Evolutionary conservation across 2,797 vertebrate species (phyloP).

Genomic region (Crocodylus rhombifer): DNA sequence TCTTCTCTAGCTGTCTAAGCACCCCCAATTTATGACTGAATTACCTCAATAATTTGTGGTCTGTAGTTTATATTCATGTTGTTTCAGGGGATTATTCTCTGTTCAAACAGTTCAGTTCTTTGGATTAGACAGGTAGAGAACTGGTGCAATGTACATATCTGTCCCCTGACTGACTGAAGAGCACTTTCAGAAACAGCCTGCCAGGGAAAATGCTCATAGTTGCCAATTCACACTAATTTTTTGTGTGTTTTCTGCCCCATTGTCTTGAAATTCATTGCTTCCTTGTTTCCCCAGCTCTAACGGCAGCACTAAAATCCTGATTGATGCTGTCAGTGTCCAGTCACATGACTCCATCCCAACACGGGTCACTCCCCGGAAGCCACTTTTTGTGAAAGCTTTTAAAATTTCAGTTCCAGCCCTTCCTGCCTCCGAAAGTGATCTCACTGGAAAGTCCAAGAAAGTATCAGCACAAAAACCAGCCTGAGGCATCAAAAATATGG

Average conservation of each 20-base stretch:
- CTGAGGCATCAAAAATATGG: not conserved
- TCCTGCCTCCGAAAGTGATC: conserved; percentile 12
- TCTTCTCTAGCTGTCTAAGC: no score
- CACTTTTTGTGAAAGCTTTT: not conserved
- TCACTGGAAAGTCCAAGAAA: conserved; percentile 55
- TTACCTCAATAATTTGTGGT: not conserved
- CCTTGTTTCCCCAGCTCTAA: not conserved
- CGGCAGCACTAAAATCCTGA: not conserved
- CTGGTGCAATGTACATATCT: not conserved
- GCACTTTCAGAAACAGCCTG: conserved; percentile 2
- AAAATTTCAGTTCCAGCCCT: not conserved
- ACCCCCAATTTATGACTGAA: no score
- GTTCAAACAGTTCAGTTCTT: not conserved
- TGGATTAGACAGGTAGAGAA: not conserved
- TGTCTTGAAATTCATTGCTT: not conserved
- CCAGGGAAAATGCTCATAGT: not conserved
- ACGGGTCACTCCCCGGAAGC: not conserved
- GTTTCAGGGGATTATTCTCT: not conserved
- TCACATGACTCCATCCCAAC: not conserved
- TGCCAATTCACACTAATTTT: not conserved
- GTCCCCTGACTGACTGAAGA: not conserved
- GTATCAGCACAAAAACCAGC: conserved; percentile 23
- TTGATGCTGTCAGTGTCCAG: not conserved
- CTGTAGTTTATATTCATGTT: not conserved
- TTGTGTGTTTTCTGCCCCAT: not conserved